Conservation (phyloP, 1,140 invertebrate species). For the Ylistrum balloti region DNA sequence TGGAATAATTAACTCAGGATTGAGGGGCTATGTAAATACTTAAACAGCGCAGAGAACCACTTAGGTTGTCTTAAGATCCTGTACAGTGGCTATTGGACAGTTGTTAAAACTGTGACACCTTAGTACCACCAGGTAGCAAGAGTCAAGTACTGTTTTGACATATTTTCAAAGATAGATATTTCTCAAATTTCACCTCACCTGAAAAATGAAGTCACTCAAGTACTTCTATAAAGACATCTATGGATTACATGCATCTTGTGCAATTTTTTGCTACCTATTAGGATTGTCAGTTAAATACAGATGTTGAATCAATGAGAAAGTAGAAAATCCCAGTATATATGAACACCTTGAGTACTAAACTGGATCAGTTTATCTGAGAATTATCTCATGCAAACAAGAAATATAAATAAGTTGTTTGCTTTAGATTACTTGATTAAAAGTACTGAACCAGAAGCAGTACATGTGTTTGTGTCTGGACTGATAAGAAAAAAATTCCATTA, state of each 20-base stretch:
- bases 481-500: slow-evolving; percentile 7
- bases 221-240: background rate
- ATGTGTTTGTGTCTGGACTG: background rate
- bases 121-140: background rate
- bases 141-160: background rate
- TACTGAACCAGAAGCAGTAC: background rate
- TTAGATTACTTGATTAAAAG: background rate
- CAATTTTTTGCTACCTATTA: background rate
- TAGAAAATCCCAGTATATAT: background rate
- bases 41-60: background rate
- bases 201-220: background rate
- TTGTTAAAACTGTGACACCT: background rate
- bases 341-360: background rate
- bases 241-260: background rate
- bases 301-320: background rate
- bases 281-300: background rate
- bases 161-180: background rate
- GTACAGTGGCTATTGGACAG: background rate
- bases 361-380: background rate
- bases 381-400: background rate
- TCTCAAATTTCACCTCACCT: background rate
- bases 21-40: background rate
- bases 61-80: background rate
- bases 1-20: background rate
- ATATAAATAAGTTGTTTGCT: background rate